phyloP scores from a whole-genome alignment of 2,797 vertebrate species.

The Acanthurus leucopareius region DNA sequence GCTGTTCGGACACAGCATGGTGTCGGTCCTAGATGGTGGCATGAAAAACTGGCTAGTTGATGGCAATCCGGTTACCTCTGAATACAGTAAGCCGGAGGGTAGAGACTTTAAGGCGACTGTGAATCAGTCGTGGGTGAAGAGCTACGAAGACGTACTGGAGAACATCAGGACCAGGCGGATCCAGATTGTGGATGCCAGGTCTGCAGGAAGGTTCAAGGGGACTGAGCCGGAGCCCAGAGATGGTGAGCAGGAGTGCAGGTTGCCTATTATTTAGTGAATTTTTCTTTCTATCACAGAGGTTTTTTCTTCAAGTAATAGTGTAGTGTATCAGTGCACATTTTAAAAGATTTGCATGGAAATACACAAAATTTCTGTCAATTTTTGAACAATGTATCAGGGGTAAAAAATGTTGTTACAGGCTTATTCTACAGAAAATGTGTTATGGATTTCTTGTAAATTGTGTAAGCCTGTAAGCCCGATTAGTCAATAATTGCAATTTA shows the following conservation, averaged over 20 bases:
- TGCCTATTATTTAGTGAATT: not conserved
- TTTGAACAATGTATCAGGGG: too few species aligned
- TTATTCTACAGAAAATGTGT: not conserved
- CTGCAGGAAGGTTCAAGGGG: conserved; percentile 89
- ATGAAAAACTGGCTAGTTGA: conserved; percentile 91
- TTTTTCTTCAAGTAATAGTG: not conserved
- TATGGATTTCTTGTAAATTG: not conserved
- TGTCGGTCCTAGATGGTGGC: conserved; percentile 94
- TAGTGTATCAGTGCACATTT: too few species aligned
- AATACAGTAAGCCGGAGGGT: conserved; percentile 72
- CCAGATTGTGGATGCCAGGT: conserved; percentile 92
- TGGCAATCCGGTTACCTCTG: conserved; percentile 85
- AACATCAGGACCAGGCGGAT: conserved; percentile 86
- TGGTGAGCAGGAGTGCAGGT: conserved; percentile 76
- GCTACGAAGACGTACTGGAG: conserved; percentile 90
- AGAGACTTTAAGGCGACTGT: conserved; percentile 83
- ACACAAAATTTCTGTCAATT: too few species aligned
- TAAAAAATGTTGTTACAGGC: too few species aligned
- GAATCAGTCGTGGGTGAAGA: conserved; percentile 88
- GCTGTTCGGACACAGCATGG: conserved; percentile 90
- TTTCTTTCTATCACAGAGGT: not conserved
- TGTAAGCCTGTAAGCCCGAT: not conserved
- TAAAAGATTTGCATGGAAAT: too few species aligned
- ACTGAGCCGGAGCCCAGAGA: conserved; percentile 91
- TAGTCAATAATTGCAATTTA: not conserved